phyloP scores from a whole-genome alignment of 2,888 invertebrate species.

The Thalpophila matura region DNA sequence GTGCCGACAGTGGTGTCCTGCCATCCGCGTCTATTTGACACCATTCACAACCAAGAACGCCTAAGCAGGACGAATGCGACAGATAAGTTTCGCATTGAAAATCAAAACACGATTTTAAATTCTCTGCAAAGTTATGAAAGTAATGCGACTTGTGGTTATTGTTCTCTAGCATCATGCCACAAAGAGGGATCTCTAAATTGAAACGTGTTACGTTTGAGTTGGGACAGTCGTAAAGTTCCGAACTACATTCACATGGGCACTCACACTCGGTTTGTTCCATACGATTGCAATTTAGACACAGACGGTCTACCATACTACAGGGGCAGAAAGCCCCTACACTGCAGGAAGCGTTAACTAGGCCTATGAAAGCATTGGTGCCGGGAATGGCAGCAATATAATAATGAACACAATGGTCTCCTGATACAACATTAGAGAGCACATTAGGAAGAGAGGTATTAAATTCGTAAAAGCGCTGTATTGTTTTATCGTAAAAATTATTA shows the following conservation, averaged over 20 bases:
- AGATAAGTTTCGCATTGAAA: constrained; percentile 93
- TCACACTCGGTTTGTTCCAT: constrained; percentile 99
- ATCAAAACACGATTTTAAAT: constrained; percentile 92
- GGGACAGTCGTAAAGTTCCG: constrained; percentile 84
- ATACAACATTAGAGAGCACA: constrained; percentile 95
- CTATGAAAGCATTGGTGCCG: constrained; percentile 97
- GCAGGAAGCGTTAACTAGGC: constrained; percentile 96
- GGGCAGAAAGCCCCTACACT: constrained; percentile 97
- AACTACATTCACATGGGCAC: constrained; percentile 97
- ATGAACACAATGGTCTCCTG: constrained; percentile 96
- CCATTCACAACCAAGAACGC: constrained; percentile 97
- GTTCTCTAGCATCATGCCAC: constrained; percentile 86
- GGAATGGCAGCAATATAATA: constrained; percentile 95
- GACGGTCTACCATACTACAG: constrained; percentile 96
- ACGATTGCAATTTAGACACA: constrained; percentile 97
- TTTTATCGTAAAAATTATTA: constrained; percentile 96
- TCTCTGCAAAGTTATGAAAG: constrained; percentile 87
- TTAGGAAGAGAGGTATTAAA: constrained; percentile 95
- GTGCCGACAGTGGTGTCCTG: constrained; percentile 91
- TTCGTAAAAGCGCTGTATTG: constrained; percentile 95
- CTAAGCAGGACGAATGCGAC: constrained; percentile 92
- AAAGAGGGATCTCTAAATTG: constrained; percentile 81
- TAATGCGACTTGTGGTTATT: constrained; percentile 88
- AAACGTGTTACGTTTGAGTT: constrained; percentile 76
- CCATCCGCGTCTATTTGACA: constrained; percentile 95